Conservation (phyloP, 2,113 vertebrate species). For the Eublepharis macularius region DNA sequence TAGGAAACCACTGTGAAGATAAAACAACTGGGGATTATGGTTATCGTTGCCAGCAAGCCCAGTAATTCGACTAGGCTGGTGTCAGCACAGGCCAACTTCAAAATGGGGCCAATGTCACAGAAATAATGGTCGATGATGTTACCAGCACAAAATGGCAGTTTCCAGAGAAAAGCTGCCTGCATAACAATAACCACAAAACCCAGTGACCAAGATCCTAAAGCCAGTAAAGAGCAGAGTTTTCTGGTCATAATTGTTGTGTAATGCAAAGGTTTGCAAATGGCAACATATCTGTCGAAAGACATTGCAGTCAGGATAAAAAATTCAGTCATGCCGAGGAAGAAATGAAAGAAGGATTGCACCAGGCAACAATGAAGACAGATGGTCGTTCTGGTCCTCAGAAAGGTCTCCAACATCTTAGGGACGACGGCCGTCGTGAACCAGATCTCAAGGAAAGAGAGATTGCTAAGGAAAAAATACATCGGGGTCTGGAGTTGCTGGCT, state of each 20-base stretch:
- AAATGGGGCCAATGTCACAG: conserved; percentile 25
- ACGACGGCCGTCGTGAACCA: conserved; percentile 42
- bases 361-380: conserved; percentile 47
- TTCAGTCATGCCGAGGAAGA: conserved; percentile 53
- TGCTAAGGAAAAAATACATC: conserved; percentile 60
- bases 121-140: conserved; percentile 41
- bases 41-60: conserved; percentile 30
- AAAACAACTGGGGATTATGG: conserved; percentile 48
- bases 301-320: conserved; percentile 47
- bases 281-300: conserved; percentile 54
- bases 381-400: conserved; percentile 17
- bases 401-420: conserved; percentile 51
- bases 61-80: conserved; percentile 37
- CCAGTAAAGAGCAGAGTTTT: not conserved
- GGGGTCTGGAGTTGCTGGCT: conserved; percentile 49
- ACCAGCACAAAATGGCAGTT: conserved; percentile 6
- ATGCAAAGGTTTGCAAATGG: conserved; percentile 56
- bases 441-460: conserved; percentile 54
- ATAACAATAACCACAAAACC: not conserved
- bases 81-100: conserved; percentile 4
- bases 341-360: conserved; percentile 51
- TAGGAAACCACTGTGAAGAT: conserved; percentile 44
- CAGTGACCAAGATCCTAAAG: not conserved
- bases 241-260: conserved; percentile 54
- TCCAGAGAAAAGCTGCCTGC: not conserved